Evolutionary conservation across 53 echinoderm and acorn worm species (phyloP), one percentile per base, ranked within the genome.

Genomic region (Antedon mediterranea): DNA sequence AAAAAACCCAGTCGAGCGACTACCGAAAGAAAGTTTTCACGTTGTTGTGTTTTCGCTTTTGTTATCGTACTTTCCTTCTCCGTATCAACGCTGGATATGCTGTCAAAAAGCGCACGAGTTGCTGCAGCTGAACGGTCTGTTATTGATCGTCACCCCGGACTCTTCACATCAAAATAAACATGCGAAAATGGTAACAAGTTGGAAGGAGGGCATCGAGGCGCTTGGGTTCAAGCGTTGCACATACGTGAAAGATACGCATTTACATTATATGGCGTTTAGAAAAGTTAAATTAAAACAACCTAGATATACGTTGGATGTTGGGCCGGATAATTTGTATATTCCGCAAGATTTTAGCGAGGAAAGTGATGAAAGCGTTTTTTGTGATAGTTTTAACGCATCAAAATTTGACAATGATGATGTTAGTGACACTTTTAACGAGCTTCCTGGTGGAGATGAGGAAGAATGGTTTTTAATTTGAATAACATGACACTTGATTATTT

Each of bases 61-160:
- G 5, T 83, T 97, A 75, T 97, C 97, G n/a, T 97, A 97, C 79
- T 97, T 97, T 76, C 97, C 97, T 18, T 97, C 97, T 2, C 97
- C 97, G 0, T 97, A 97, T 82, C 97, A 97, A 75, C 81, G 97
- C 31, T 97, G 97, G 97, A 83, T 97, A 3, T 97, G 97, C 77
- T 97, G 97, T 76, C 97, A 97, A 86, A 97, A 97, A 82, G 97
- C 97, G 30, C 91, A 92, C 76, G 89, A 97, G 71, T 83, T 97
- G 29, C 85, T 97, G 14, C 97, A 97, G 73, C 83, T 89, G 71
- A 83, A 97, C 32, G 97, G 97, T 18, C 79, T 97, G 13, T 88
- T 97, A 11, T 32, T 97, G 29, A 88, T 97, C 76, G 92, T 97
- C 82, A 97, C 97, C 30, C 97, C 97, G 23, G 91, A 92, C 77